These are phyloP conservation scores for Gallinago paraguaiae DNA, from an alignment of 2,113 vertebrate species.

Conservation along the genomic window DNA sequence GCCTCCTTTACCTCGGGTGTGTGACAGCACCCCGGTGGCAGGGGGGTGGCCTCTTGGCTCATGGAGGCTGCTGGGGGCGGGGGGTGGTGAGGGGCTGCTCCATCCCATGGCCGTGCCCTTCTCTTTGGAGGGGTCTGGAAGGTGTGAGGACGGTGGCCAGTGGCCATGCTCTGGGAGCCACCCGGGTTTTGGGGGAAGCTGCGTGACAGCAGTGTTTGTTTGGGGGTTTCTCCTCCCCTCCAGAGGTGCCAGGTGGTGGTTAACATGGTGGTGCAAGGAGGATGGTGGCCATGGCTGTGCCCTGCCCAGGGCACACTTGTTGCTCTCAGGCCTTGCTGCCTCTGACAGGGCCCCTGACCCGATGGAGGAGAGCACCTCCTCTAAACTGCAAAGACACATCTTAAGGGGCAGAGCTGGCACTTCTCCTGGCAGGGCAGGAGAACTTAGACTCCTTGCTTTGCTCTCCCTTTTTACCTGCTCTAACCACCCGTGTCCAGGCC, in stretches of 20 bases:
- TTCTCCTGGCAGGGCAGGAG: not conserved
- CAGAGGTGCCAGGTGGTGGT: not conserved
- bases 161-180: rapidly evolving
- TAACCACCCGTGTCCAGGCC: rapidly evolving
- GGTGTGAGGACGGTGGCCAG: not conserved
- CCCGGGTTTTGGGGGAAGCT: rapidly evolving
- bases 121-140: not conserved
- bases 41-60: not conserved
- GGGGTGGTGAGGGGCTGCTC: not conserved
- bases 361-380: not conserved
- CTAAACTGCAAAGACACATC: rapidly evolving
- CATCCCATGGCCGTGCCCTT: not conserved
- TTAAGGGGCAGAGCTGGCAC: not conserved
- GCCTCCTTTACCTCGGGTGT: too few species aligned
- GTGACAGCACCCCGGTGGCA: not conserved
- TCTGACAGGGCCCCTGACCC: not conserved
- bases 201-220: rapidly evolving
- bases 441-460: not conserved
- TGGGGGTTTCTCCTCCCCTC: too few species aligned
- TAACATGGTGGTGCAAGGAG: not conserved
- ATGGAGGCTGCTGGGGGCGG: not conserved
- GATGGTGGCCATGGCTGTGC: not conserved
- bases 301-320: not conserved
- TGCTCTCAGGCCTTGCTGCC: not conserved
- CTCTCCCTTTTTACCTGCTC: not conserved